phyloP scores from a whole-genome alignment of 2,797 vertebrate genomes.

The Aeoliscus strigatus region DNA sequence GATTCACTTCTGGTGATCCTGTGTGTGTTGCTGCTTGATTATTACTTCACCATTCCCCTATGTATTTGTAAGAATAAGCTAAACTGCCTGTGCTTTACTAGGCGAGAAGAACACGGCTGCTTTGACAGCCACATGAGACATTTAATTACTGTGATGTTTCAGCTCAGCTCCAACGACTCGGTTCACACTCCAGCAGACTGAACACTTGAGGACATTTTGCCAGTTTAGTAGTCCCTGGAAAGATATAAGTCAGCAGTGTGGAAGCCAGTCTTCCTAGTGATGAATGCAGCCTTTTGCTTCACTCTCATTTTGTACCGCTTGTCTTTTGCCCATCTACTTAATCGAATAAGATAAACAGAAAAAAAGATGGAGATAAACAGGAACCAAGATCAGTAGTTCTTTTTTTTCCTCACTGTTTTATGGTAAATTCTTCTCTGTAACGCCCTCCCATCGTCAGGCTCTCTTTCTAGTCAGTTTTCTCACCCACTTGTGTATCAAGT shows the following conservation, averaged over 20 bases:
- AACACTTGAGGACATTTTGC: constrained; percentile 31
- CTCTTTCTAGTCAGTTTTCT: constrained; percentile 32
- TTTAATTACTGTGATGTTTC: constrained; percentile 13
- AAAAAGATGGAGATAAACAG: constrained; percentile 4
- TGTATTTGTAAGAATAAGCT: neutral
- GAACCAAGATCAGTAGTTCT: constrained; percentile 41
- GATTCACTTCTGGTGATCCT: neutral
- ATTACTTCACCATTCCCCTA: too few species aligned
- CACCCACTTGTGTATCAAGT: constrained; percentile 6
- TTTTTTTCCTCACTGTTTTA: constrained; percentile 22
- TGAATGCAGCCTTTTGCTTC: constrained; percentile 24
- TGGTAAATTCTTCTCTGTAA: constrained; percentile 3
- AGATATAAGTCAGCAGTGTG: constrained; percentile 21
- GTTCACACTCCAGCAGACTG: constrained; percentile 35
- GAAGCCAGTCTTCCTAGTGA: constrained; percentile 29
- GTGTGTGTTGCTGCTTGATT: neutral
- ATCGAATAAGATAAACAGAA: constrained; percentile 38
- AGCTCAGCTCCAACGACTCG: constrained; percentile 35
- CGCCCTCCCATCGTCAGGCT: constrained; percentile 24
- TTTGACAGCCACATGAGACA: constrained; percentile 9
- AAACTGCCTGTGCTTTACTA: neutral
- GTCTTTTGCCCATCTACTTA: constrained; percentile 34
- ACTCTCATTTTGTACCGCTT: constrained; percentile 23
- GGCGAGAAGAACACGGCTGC: constrained; percentile 2
- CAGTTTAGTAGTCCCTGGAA: constrained; percentile 28